These are phyloP conservation scores for Aselliscus stoliczkanus DNA, from an alignment of 2,797 vertebrate genomes.

Conservation along the genomic window DNA sequence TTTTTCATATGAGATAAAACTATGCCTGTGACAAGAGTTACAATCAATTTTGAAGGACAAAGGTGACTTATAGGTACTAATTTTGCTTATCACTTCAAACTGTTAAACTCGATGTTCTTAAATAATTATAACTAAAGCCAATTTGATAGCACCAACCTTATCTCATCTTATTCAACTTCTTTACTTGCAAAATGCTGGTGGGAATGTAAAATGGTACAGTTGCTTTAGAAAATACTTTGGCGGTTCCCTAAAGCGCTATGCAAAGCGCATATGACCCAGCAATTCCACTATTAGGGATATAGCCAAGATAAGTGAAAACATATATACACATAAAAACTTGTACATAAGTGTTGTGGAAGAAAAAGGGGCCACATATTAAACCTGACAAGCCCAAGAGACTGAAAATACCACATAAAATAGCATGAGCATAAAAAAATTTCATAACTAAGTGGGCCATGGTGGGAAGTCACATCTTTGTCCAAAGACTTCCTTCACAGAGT, in stretches of 20 bases:
- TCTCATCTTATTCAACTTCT: neutral
- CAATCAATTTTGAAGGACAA: slow-evolving; percentile 73
- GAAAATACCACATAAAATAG: no score
- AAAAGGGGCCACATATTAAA: no score
- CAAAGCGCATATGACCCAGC: neutral
- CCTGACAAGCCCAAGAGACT: no score
- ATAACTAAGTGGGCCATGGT: no score
- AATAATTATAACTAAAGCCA: slow-evolving; percentile 36
- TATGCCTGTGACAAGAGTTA: slow-evolving; percentile 56
- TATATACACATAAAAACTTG: neutral
- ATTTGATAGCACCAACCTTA: neutral
- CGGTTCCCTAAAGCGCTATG: neutral
- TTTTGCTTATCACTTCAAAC: slow-evolving; percentile 54
- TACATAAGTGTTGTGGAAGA: neutral
- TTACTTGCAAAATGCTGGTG: neutral
- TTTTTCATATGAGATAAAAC: slow-evolving; percentile 70
- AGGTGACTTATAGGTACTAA: slow-evolving; percentile 58
- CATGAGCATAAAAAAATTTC: no score
- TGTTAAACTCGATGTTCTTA: slow-evolving; percentile 57
- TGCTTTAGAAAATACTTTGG: neutral
- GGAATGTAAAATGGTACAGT: neutral
- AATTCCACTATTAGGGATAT: neutral
- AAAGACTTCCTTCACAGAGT: no score
- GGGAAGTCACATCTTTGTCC: no score
- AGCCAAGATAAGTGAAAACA: neutral